Percentiles rank a stretch among this genome's conserved stretches.
These are phyloP conservation scores for Scophthalmus maximus DNA, from an alignment of 2,113 vertebrate genomes.

Conservation along the genomic window DNA sequence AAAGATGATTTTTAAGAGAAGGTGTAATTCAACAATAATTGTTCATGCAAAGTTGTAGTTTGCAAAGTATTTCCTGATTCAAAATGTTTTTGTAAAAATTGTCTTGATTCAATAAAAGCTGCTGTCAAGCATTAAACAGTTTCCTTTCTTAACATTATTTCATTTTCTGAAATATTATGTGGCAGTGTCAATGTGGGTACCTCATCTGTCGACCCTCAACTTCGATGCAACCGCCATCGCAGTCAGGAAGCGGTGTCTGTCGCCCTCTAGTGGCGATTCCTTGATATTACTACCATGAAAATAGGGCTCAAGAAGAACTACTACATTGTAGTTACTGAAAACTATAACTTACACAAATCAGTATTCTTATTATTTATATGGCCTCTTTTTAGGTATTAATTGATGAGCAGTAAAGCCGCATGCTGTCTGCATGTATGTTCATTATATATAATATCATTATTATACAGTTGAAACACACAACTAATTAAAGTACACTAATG, in stretches of 20 bases:
- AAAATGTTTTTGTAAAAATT: constrained; percentile 79
- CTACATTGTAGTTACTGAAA: neutral
- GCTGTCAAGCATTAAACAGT: constrained; percentile 47
- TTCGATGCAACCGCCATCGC: neutral
- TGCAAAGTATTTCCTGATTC: constrained; percentile 75
- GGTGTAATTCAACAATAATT: constrained; percentile 72
- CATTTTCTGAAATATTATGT: neutral
- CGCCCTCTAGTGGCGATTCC: neutral
- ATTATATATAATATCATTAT: no score
- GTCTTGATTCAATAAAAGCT: constrained; percentile 81
- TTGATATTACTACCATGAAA: neutral
- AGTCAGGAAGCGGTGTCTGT: neutral
- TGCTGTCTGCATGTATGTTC: no score
- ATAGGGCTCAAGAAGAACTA: no score
- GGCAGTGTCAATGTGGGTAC: neutral
- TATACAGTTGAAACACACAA: no score
- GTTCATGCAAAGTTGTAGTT: constrained; percentile 79
- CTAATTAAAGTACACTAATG: no score
- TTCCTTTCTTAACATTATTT: neutral
- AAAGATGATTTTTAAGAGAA: constrained; percentile 70
- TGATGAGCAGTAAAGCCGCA: no score
- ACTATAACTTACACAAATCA: neutral
- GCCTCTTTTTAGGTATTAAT: no score
- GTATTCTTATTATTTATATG: no score
- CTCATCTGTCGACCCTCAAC: neutral